Percentiles rank a stretch among this genome's conserved stretches.
Evolutionary conservation across 2,888 invertebrate species (phyloP).

Genomic region (Agriopis leucophaearia): DNA sequence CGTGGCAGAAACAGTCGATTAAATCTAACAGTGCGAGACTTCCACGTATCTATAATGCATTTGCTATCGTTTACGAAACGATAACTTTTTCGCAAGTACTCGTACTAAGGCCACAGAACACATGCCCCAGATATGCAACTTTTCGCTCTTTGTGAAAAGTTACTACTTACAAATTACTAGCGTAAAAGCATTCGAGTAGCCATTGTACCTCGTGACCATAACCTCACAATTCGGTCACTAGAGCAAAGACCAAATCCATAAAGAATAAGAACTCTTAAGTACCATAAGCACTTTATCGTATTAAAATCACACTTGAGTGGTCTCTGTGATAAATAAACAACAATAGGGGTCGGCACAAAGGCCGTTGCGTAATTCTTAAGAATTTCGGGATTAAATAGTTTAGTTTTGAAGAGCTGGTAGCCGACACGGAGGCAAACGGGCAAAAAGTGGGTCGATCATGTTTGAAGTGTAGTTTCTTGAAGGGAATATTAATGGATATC

Average conservation of each 20-base stretch:
- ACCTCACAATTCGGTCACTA: slow-evolving; percentile 32
- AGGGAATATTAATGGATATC: background rate
- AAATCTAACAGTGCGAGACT: too few species aligned
- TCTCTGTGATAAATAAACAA: slow-evolving; percentile 36
- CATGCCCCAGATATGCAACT: too few species aligned
- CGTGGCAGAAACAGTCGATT: too few species aligned
- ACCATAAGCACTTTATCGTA: slow-evolving; percentile 59
- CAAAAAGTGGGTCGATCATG: slow-evolving; percentile 15
- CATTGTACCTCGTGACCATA: slow-evolving; percentile 8
- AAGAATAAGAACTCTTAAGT: slow-evolving; percentile 34
- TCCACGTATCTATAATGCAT: too few species aligned
- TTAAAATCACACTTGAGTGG: slow-evolving; percentile 64
- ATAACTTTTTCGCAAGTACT: too few species aligned
- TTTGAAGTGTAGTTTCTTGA: background rate
- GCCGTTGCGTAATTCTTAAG: slow-evolving; percentile 52
- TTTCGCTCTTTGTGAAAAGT: too few species aligned
- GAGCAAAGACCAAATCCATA: slow-evolving; percentile 32
- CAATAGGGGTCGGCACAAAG: slow-evolving; percentile 37
- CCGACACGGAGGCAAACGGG: slow-evolving; percentile 20
- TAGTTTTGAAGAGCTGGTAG: slow-evolving; percentile 3
- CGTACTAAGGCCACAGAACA: too few species aligned
- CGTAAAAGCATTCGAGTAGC: background rate
- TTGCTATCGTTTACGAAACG: too few species aligned
- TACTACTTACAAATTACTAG: too few species aligned
- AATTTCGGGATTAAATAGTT: slow-evolving; percentile 35